phyloP scores from a whole-genome alignment of 2,888 invertebrate genomes.

The Folsomia candida region DNA sequence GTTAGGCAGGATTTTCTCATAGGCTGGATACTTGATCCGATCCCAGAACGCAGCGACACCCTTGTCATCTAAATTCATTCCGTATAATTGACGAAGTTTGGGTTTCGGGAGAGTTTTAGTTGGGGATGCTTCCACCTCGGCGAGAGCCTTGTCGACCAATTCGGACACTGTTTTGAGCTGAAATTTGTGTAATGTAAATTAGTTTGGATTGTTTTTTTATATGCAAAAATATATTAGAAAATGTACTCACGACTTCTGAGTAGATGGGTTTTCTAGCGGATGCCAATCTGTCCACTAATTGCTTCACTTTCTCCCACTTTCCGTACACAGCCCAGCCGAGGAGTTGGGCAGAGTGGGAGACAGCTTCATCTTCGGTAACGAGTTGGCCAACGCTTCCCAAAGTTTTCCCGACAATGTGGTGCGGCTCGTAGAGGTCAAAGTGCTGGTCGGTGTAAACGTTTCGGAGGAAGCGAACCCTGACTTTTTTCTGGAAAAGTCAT shows the following conservation, averaged over 20 bases:
- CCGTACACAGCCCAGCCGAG: constrained; percentile 67
- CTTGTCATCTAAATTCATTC: constrained; percentile 47
- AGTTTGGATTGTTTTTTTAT: not conserved
- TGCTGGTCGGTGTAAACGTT: constrained; percentile 86
- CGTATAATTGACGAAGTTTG: constrained; percentile 36
- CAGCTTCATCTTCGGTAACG: constrained; percentile 54
- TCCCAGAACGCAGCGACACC: constrained; percentile 32
- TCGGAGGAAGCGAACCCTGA: constrained; percentile 72
- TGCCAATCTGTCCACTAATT: constrained; percentile 51
- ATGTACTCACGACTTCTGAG: constrained; percentile 44
- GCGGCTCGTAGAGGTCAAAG: constrained; percentile 74
- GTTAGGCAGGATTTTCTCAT: constrained; percentile 28
- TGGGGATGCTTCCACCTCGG: constrained; percentile 45
- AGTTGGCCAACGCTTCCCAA: constrained; percentile 64
- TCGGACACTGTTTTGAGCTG: constrained; percentile 48
- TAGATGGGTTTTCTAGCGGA: constrained; percentile 26
- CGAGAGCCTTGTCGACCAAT: constrained; percentile 58
- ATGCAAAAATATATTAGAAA: no score
- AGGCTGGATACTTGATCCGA: constrained; percentile 35
- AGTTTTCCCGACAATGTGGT: constrained; percentile 78
- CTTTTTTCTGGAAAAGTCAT: constrained; percentile 58
- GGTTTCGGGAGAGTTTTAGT: constrained; percentile 40
- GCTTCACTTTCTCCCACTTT: constrained; percentile 62
- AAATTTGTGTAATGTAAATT: not conserved
- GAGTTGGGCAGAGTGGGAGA: constrained; percentile 62